These are phyloP conservation scores for Mythimna lalbum DNA, from an alignment of 2,888 invertebrate species.

Conservation along the genomic window DNA sequence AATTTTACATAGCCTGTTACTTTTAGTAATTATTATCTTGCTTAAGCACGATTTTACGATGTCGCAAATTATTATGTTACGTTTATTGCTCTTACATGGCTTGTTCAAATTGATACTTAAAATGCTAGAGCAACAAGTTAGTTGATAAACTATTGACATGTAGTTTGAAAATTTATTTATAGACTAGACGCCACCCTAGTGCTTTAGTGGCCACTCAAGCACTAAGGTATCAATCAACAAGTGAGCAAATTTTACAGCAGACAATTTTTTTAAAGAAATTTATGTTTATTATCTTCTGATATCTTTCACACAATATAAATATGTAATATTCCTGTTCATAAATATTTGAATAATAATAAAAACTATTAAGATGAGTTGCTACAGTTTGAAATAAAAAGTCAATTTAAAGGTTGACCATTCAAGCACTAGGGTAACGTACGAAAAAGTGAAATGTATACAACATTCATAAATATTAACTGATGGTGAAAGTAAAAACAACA, in stretches of 20 bases:
- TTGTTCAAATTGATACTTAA: background rate
- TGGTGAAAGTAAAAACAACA: conserved; percentile 21
- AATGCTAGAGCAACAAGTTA: conserved; percentile 19
- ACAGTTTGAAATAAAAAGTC: no score
- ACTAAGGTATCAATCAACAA: no score
- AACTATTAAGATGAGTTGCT: no score
- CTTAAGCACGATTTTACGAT: conserved; percentile 7
- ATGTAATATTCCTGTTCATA: no score
- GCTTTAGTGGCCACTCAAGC: no score
- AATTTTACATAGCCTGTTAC: conserved; percentile 40
- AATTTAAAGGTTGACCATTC: no score
- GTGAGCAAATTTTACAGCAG: no score
- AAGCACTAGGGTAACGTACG: no score
- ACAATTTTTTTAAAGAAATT: no score
- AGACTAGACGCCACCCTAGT: background rate
- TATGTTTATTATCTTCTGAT: no score
- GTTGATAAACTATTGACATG: conserved; percentile 12
- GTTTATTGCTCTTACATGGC: conserved; percentile 10
- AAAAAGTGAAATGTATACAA: conserved; percentile 39
- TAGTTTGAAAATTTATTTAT: conserved; percentile 15
- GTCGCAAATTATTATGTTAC: conserved; percentile 9
- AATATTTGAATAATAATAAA: no score
- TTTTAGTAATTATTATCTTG: conserved; percentile 10
- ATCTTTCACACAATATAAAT: no score
- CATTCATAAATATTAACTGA: background rate